These are phyloP conservation scores for Maylandia zebra DNA, from an alignment of 2,113 vertebrate genomes.

Conservation along the genomic window DNA sequence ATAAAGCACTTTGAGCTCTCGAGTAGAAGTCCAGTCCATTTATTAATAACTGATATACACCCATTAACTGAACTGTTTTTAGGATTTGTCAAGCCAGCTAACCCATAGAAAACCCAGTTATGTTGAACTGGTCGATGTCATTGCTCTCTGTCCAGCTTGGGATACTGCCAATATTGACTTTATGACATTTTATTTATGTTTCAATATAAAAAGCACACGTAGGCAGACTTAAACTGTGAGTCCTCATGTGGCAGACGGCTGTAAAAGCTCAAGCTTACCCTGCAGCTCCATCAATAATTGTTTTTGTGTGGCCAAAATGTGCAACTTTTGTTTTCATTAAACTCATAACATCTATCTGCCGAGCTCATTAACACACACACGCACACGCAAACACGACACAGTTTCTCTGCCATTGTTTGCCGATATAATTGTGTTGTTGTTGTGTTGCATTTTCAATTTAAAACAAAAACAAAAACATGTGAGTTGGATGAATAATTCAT, in stretches of 20 bases:
- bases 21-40: neutral
- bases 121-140: neutral
- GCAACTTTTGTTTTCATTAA: neutral
- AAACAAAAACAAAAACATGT: conserved; percentile 16
- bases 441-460: conserved; percentile 30
- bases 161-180: neutral
- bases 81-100: neutral
- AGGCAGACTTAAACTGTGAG: neutral
- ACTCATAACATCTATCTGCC: neutral
- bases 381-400: neutral
- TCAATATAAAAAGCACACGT: neutral
- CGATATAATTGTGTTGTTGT: conserved; percentile 14
- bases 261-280: neutral
- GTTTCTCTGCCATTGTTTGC: neutral
- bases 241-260: neutral
- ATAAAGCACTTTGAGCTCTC: neutral
- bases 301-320: neutral
- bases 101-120: neutral
- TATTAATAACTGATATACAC: neutral
- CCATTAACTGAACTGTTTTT: neutral
- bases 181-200: neutral
- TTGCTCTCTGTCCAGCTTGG: neutral
- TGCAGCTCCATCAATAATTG: neutral
- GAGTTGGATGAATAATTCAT: conserved; percentile 45
- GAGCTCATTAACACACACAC: neutral